Percentiles rank a stretch among this genome's conserved stretches.
phyloP scores from a whole-genome alignment of 2,113 vertebrate species.

The Aptenodytes forsteri region DNA sequence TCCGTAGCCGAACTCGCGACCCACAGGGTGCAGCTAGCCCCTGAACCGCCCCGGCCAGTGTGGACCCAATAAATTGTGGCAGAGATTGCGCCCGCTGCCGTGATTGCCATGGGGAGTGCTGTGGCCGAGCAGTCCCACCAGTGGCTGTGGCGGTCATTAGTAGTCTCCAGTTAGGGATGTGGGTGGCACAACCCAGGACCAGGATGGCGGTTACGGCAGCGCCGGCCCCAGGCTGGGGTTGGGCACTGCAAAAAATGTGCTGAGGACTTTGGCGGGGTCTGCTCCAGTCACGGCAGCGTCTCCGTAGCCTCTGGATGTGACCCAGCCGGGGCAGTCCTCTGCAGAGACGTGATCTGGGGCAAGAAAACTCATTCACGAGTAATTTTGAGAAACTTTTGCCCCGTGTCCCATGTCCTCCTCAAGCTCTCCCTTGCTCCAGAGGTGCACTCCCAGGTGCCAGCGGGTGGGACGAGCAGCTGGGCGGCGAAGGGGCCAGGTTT shows the following conservation, averaged over 20 bases:
- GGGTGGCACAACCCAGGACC: not conserved
- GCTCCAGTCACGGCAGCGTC: not conserved
- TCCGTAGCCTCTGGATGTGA: not conserved
- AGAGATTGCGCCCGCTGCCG: not conserved
- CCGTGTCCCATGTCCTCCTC: rapidly evolving
- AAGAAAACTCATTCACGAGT: not conserved
- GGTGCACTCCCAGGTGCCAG: not conserved
- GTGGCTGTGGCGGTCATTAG: not conserved
- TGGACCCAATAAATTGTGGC: not conserved
- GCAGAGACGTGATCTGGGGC: too few relatives aligned
- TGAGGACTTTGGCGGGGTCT: not conserved
- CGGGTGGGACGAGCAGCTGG: not conserved
- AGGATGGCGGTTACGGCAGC: not conserved
- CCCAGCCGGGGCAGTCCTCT: not conserved
- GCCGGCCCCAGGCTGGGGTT: too few relatives aligned
- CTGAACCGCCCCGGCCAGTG: rapidly evolving
- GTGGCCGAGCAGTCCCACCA: rapidly evolving
- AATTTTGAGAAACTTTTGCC: not conserved
- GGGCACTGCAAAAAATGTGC: rapidly evolving
- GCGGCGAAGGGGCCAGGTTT: not conserved
- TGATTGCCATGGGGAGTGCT: rapidly evolving
- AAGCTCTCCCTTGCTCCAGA: not conserved
- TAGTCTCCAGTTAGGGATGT: not conserved
- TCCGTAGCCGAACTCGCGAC: not conserved
- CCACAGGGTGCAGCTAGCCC: not conserved